Conservation (phyloP, 2,888 invertebrate species). For the Dendrolimus houi region DNA sequence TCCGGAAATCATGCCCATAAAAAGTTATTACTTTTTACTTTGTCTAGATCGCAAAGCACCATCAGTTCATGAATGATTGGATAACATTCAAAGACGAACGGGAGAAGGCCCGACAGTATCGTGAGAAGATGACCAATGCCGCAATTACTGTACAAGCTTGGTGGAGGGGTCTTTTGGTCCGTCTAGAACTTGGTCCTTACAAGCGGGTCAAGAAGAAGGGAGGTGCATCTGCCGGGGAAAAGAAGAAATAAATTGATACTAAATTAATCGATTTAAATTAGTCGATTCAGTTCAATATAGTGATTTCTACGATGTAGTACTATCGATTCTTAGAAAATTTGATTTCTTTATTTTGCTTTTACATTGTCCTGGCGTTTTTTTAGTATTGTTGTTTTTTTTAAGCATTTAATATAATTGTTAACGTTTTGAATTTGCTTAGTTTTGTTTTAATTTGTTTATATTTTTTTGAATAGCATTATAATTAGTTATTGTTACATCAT, state of each 20-base stretch:
- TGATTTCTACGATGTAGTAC: too few species aligned
- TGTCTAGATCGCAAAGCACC: slow-evolving; percentile 35
- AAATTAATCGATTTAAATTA: background rate
- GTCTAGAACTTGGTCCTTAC: slow-evolving; percentile 14
- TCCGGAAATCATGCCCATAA: too few species aligned
- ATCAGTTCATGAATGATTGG: slow-evolving; percentile 39
- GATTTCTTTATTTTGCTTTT: background rate
- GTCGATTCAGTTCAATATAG: background rate
- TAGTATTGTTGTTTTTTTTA: background rate
- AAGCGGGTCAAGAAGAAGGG: slow-evolving; percentile 8
- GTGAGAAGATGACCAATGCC: slow-evolving; percentile 42
- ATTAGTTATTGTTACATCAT: too few species aligned
- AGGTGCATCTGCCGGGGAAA: slow-evolving; percentile 1
- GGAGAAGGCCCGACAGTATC: slow-evolving; percentile 37
- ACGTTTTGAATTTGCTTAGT: too few species aligned
- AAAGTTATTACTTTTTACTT: background rate
- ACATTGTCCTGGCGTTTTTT: background rate
- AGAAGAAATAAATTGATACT: slow-evolving; percentile 6
- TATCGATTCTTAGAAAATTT: background rate
- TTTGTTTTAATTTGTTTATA: too few species aligned
- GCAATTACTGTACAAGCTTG: slow-evolving; percentile 56
- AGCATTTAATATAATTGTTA: too few species aligned
- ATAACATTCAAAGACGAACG: slow-evolving; percentile 43
- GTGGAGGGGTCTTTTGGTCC: slow-evolving; percentile 42
- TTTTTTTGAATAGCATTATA: too few species aligned